Base-by-base conservation (phyloP, 2,797 vertebrate genomes). In the Eulemur albifrons region DNA sequence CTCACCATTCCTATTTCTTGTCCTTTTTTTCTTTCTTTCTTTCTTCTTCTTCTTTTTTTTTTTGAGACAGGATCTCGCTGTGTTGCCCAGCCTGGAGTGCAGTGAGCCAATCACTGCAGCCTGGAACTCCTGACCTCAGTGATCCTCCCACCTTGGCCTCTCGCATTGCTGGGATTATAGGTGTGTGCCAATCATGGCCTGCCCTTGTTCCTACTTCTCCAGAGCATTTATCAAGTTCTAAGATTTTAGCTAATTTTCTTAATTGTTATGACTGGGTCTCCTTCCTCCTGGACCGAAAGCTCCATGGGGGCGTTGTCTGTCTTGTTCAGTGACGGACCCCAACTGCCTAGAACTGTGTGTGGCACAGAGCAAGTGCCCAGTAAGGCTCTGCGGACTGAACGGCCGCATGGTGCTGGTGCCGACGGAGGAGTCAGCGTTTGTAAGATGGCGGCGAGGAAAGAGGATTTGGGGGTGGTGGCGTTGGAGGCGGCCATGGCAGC, bases 381-480 rank as follows among this genome's bases (percentile, higher is more conserved):
- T 6, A 30, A 18, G 21, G 57, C 27, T 86, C 35, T 52, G 50
- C 2, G 72, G 35, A 7, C 32, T 57, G 40, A 70, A 35, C 69
- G 65, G 20, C 9, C 43, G 25, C 8, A 1, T 0, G 4, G 13
- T 11, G 38, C 2, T 25, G 35, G 14, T 43, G 32, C 61, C 12
- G 8, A 6, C 1, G 40, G 57, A 2, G 17, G 23, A n/a, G 3
- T 40, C 11, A 14, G 25, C 38, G 2, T 25, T 48, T 54, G 57
- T 9, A 23, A 38, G n/a, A 18, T 4, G 8, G n/a, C 15, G 10
- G 48, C 0, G 0, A 54, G 67, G 1, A 12, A 38, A 40, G 70
- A 61, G 30, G 69, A 2, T 45, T 4, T 18, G n/a, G 27, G 54
- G n/a, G 14, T 0, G 3, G 7, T 30, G n/a, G 9, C 4, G 4